Evolutionary conservation across 2,113 vertebrate species (phyloP).

Genomic region (Antechinus stuartii): DNA sequence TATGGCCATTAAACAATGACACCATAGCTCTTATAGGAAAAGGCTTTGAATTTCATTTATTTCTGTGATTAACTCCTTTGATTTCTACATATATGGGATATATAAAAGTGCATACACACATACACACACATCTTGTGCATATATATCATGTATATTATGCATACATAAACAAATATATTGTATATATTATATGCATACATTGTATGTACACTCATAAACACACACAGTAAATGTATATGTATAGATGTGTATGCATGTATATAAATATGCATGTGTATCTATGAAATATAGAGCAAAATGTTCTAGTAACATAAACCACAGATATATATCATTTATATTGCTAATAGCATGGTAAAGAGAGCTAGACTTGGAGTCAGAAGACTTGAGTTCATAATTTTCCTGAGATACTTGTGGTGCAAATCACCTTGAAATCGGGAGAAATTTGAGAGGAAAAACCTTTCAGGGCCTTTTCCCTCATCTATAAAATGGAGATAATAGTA

Average conservation of each 20-base stretch:
- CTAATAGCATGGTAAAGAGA: not conserved
- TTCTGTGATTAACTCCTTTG: constrained; percentile 45
- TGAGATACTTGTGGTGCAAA: not conserved
- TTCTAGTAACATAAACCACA: not conserved
- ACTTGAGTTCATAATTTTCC: not conserved
- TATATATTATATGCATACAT: too few relatives aligned
- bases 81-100: not conserved
- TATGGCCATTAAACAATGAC: not conserved
- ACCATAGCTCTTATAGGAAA: constrained; percentile 39
- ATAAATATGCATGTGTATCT: not conserved
- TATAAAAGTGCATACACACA: not conserved
- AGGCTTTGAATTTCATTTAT: constrained; percentile 63
- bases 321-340: not conserved
- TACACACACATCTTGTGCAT: not conserved
- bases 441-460: not conserved
- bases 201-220: not conserved
- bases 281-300: not conserved
- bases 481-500: not conserved
- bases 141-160: not conserved
- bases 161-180: too few relatives aligned
- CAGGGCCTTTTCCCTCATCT: not conserved
- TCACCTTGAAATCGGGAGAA: too few relatives aligned
- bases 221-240: not conserved
- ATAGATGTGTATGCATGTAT: not conserved
- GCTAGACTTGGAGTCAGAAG: not conserved